These are phyloP conservation scores for Dallia pectoralis DNA, from an alignment of 2,797 vertebrate species.

Conservation along the genomic window DNA sequence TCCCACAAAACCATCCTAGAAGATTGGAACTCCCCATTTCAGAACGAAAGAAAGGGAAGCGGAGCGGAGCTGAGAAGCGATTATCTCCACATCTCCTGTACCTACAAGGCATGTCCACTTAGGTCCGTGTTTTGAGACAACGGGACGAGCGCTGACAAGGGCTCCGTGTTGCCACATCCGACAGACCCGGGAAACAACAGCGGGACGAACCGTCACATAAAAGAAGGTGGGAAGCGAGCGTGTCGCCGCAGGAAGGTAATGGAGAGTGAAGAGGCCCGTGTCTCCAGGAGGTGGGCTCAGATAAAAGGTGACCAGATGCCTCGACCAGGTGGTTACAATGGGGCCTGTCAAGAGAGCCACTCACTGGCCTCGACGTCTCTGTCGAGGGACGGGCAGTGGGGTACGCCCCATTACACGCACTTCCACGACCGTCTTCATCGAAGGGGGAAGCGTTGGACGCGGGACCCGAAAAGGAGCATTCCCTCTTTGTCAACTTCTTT, in stretches of 20 bases:
- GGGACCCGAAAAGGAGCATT: constrained; percentile 39
- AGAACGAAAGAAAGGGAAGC: constrained; percentile 36
- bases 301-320: constrained; percentile 51
- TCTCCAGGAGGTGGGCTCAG: constrained; percentile 53
- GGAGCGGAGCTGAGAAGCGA: constrained; percentile 29
- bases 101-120: constrained; percentile 65
- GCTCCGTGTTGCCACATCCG: constrained; percentile 39
- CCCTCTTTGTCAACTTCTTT: constrained; percentile 34
- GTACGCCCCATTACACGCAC: constrained; percentile 9
- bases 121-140: constrained; percentile 64
- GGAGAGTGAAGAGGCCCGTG: constrained; percentile 38
- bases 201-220: background rate
- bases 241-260: constrained; percentile 31
- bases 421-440: constrained; percentile 35
- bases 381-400: constrained; percentile 37
- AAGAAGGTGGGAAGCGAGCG: constrained; percentile 18
- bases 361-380: constrained; percentile 55
- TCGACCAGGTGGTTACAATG: constrained; percentile 59
- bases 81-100: constrained; percentile 44
- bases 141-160: constrained; percentile 58
- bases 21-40: background rate
- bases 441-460: constrained; percentile 28
- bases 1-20: background rate
- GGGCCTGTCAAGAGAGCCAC: constrained; percentile 49
- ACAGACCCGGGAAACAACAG: constrained; percentile 51